Evolutionary conservation across 2,113 vertebrate species (phyloP), one percentile per base, ranked within the genome.

Genomic region (Nothoprocta perdicaria): DNA sequence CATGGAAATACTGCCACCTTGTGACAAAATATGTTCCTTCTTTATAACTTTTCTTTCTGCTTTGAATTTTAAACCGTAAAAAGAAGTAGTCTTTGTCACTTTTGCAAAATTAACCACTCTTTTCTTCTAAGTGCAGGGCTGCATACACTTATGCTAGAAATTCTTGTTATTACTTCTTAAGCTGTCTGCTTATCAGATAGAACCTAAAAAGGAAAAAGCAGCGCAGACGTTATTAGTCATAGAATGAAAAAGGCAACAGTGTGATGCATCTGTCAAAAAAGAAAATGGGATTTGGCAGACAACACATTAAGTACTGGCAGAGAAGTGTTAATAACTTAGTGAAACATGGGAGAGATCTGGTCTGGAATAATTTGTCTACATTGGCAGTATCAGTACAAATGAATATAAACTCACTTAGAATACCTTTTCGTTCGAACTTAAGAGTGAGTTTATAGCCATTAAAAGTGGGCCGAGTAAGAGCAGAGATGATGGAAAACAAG

Each of bases 1-100:
- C 6, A 14, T 84, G 83, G 48, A 90, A 89, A 52, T 95, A 52
- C 45, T 76, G 40, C 94, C 65, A 86, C 82, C 65, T 92, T 86
- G 77, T 81, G 85, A 88, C 57, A 12, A 91, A 83, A 31, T 41
- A 7, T 1, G 2, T 45, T 73, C 8, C 4, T 8, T 50, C 10
- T 65, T 27, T 12, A 2, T 75, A 84, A 27, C 10, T 61, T 75
- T 67, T 68, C 6, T 2, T 43, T 43, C 5, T 43, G 16, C 65
- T 41, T 33, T 26, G 13, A 67, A 12, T 75, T 88, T n/a, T 58
- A 15, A 76, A 33, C 31, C 4, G 8, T 80, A 24, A 85, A 46
- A 14, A 68, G 41, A 86, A 86, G 40, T 78, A 12, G 53, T 6
- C 40, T 84, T 78, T 90, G 29, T 13, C 69, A 7, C 16, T 78